Percentiles rank a stretch among this genome's conserved stretches.
Evolutionary conservation across 30 jellyfish, hydroid and myxozoan species (phyloP).

Genomic region (Chrysaora quinquecirrha): DNA sequence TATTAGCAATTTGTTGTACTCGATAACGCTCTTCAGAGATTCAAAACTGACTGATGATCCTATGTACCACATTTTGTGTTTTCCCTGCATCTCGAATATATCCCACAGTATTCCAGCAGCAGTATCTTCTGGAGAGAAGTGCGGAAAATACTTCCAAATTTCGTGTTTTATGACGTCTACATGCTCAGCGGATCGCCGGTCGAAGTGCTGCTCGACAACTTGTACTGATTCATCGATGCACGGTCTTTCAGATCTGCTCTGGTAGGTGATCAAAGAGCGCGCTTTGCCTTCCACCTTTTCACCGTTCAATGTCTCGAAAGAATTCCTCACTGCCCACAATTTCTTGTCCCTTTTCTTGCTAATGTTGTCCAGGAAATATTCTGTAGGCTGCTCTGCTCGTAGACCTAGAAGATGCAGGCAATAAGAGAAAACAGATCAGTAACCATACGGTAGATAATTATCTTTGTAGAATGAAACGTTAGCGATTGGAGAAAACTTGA

Average conservation of each 20-base stretch:
- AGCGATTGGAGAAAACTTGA: no score
- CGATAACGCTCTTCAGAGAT: conserved; percentile 73
- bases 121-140: conserved; percentile 15
- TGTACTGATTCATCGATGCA: conserved; percentile 7
- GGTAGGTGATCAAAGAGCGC: conserved; percentile 60
- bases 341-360: conserved; percentile 31
- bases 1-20: conserved; percentile 61
- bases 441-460: no score
- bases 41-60: conserved; percentile 82
- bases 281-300: background rate
- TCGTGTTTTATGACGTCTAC: conserved; percentile 11
- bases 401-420: background rate
- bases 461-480: no score
- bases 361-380: conserved; percentile 64
- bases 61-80: conserved; percentile 66
- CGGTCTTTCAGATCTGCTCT: conserved; percentile 52
- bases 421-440: no score
- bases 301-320: conserved; percentile 7
- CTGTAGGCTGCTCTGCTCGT: conserved; percentile 30
- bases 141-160: conserved; percentile 76
- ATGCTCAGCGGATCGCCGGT: conserved; percentile 7
- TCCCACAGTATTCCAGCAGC: conserved; percentile 63
- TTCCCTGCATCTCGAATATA: conserved; percentile 71
- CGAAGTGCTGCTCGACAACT: conserved; percentile 17
- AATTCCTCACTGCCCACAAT: conserved; percentile 63